These are phyloP conservation scores for Ammospiza nelsoni DNA, from an alignment of 2,113 vertebrate species.

Conservation along the genomic window DNA sequence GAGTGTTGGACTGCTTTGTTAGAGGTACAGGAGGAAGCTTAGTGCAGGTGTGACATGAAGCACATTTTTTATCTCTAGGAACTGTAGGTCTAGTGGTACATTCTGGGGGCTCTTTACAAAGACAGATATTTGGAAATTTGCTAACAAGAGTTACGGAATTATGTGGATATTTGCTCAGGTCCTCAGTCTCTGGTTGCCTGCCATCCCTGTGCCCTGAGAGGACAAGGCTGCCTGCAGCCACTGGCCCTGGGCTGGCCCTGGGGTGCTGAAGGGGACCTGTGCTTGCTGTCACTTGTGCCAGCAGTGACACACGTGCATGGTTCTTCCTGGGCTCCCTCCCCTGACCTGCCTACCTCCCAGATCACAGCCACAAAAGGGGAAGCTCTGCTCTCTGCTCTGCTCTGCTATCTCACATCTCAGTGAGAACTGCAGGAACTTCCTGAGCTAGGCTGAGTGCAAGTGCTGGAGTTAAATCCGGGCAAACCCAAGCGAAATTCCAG, in stretches of 20 bases:
- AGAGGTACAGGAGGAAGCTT: background rate
- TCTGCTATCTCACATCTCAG: rapidly evolving
- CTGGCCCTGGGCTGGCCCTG: background rate
- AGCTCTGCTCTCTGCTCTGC: background rate
- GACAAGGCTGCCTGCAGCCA: background rate
- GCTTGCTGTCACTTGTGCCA: background rate
- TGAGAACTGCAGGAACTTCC: background rate
- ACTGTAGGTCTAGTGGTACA: background rate
- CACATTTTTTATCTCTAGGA: background rate
- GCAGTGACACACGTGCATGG: rapidly evolving
- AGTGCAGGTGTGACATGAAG: rapidly evolving
- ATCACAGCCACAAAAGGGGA: background rate
- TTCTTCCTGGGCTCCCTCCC: background rate
- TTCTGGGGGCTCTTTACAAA: background rate
- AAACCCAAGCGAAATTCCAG: background rate
- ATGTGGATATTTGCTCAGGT: background rate
- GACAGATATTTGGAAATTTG: background rate
- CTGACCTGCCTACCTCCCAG: rapidly evolving
- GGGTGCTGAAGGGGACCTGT: background rate
- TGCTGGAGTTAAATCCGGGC: background rate
- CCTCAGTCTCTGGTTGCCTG: background rate
- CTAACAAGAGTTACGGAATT: background rate
- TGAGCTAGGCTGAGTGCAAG: background rate
- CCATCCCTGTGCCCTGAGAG: background rate
- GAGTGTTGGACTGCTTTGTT: background rate